Conservation (phyloP, 2,113 vertebrate species). For the Acanthisitta chloris region DNA sequence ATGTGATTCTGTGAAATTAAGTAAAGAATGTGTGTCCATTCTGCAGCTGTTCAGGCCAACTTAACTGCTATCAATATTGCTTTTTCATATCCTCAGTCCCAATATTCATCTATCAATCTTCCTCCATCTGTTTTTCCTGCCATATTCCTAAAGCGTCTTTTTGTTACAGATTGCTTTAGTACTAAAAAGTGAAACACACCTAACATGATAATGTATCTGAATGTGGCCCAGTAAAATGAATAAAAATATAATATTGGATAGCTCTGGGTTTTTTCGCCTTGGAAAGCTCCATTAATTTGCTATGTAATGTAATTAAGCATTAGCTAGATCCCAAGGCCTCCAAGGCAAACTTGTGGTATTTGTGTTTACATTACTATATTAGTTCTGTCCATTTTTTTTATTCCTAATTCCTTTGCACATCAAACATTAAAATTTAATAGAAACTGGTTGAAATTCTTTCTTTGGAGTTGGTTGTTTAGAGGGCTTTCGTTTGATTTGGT, state of each 20-base stretch:
- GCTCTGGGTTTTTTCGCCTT: slow-evolving; percentile 3
- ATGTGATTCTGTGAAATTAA: not conserved
- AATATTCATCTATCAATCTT: not conserved
- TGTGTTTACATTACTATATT: slow-evolving; percentile 17
- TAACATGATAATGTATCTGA: not conserved
- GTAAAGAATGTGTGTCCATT: not conserved
- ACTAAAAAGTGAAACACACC: not conserved
- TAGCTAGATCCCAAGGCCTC: not conserved
- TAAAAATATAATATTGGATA: not conserved
- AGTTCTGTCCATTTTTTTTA: slow-evolving; percentile 23
- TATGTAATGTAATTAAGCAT: slow-evolving; percentile 24
- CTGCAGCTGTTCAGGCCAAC: not conserved
- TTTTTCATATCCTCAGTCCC: not conserved
- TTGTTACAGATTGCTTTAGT: not conserved
- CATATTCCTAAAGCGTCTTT: not conserved
- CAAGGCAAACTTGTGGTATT: not conserved
- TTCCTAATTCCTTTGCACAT: not conserved
- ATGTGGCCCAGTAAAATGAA: not conserved
- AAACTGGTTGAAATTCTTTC: not conserved
- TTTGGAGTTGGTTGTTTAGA: accelerated
- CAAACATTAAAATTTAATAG: not conserved
- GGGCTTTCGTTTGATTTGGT: accelerated
- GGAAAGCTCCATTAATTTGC: not conserved
- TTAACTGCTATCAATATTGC: not conserved
- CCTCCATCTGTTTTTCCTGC: not conserved